Conservation (phyloP, 2,888 invertebrate species). For the Troides aeacus region DNA sequence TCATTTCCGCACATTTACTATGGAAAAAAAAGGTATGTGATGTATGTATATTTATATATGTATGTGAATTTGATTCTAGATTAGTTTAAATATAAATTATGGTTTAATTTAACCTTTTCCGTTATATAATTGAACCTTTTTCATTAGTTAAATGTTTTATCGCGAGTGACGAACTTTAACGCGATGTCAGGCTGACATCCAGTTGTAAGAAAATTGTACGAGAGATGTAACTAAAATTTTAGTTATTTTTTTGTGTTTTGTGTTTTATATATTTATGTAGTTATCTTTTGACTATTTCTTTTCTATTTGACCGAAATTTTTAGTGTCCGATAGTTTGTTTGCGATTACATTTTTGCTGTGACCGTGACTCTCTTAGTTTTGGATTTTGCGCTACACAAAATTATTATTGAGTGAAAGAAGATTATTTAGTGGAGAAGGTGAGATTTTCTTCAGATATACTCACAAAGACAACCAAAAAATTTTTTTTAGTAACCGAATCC, state of each 20-base stretch:
- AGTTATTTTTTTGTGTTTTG: conserved; percentile 76
- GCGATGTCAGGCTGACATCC: conserved; percentile 34
- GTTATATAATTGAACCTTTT: conserved; percentile 2
- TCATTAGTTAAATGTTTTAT: not conserved
- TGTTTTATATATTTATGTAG: conserved; percentile 77
- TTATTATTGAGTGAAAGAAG: not conserved
- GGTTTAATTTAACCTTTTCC: too few relatives aligned
- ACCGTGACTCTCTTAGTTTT: conserved; percentile 47
- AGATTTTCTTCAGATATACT: too few relatives aligned
- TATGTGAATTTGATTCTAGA: too few relatives aligned
- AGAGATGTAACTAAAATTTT: conserved; percentile 77
- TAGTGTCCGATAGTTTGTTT: conserved; percentile 49
- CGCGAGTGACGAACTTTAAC: not conserved
- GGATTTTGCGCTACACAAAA: not conserved
- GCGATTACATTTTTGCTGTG: conserved; percentile 34
- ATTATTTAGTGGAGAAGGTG: too few relatives aligned
- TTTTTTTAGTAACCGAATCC: too few relatives aligned
- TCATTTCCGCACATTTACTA: too few relatives aligned
- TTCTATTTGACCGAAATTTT: conserved; percentile 72
- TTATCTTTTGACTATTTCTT: conserved; percentile 58
- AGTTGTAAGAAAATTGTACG: conserved; percentile 65
- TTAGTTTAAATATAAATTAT: too few relatives aligned
- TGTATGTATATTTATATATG: too few relatives aligned
- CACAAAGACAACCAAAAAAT: too few relatives aligned
- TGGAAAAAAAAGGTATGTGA: too few relatives aligned